Evolutionary conservation across 64 coral and sea anemone species (phyloP), one percentile per base, ranked within the genome.

Genomic region (Montipora cactus): DNA sequence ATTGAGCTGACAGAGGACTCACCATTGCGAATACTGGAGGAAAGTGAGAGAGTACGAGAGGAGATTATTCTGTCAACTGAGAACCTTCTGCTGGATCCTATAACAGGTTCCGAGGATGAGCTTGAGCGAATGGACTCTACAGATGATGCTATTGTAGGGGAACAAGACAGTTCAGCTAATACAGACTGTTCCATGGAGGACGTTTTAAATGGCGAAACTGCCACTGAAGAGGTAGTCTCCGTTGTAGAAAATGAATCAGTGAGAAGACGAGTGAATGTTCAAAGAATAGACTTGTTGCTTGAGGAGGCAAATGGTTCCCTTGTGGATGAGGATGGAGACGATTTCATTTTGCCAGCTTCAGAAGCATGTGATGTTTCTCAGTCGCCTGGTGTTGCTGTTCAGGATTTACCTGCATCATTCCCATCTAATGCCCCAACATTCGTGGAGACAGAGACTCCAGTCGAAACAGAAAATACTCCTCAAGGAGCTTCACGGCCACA

Each of bases 1-100:
- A 94, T 98, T 79, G 96, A 98, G 74, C 59, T 98, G 74, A 98
- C 96, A 64, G 93, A 98, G 59, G 96, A 98, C 62, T 98, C 96
- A 0, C 96, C 96, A 19, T 83, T 98, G 59, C 81, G 96, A 82
- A 98, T 98, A 37, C 59, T 98, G 52, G 96, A 94, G 68, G 96
- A 98, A 91, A 92, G 89, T 66, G 96, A 98, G 20, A 87, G 88
- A 48, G 96, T 90, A 0, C 93, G 89, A 73, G 96, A 98, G 19
- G 93, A 87, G 77, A 87, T 86, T 0, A 81, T 86, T 4, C 73
- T 80, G 2, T 93, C 92, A 5, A 76, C 57, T 18, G 83, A 77
- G 25, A 88, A 93, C 51, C 66, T 86, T 48, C 64, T 86, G 8
- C 82, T 4, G 13, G 82, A 72, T 50, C 62, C 66, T 8, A 51